Evolutionary conservation across 2,113 vertebrate species (phyloP).

Genomic region (Tursiops truncatus): DNA sequence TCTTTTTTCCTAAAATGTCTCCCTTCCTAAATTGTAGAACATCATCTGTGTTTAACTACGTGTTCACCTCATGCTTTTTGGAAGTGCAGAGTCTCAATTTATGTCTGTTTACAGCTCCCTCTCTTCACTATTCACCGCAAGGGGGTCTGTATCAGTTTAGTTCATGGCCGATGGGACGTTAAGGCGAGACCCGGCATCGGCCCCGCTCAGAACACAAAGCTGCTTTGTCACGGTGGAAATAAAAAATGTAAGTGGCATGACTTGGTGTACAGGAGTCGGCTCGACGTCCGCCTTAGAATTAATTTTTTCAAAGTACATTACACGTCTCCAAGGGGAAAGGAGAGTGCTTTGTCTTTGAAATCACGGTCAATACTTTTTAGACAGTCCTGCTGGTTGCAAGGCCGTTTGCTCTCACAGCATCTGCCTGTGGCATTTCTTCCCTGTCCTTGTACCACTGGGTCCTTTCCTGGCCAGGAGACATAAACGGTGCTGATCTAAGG

Average conservation of each 20-base stretch:
- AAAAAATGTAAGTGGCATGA: not conserved
- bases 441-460: not conserved
- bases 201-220: not conserved
- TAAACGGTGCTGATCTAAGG: not conserved
- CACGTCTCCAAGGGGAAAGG: not conserved
- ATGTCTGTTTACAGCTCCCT: conserved; percentile 18
- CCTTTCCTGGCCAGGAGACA: not conserved
- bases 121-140: not conserved
- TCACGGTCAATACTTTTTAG: not conserved
- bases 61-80: not conserved
- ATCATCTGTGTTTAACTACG: not conserved
- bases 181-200: not conserved
- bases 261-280: not conserved
- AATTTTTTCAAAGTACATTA: conserved; percentile 31
- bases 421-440: not conserved
- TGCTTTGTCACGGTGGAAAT: not conserved
- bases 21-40: not conserved
- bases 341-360: not conserved
- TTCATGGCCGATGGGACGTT: not conserved
- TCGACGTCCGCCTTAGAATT: conserved; percentile 17
- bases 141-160: not conserved
- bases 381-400: not conserved
- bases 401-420: not conserved
- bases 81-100: not conserved
- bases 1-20: not conserved